Conservation (phyloP, 2,797 vertebrate genomes). For the Bucorvus abyssinicus region DNA sequence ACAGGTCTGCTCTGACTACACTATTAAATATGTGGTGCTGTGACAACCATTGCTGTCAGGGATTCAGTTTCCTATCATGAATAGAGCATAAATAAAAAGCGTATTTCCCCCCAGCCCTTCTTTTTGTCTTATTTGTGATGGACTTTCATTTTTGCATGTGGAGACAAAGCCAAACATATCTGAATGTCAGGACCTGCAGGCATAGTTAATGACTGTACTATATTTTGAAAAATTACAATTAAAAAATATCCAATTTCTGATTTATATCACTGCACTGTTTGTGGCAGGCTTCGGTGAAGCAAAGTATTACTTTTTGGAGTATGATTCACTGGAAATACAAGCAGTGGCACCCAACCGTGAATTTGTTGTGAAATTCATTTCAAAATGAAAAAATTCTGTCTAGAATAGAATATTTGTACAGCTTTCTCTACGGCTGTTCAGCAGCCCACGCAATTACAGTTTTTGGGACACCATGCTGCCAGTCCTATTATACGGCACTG, state of each 20-base stretch:
- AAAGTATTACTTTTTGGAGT: conserved; percentile 51
- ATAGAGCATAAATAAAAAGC: background rate
- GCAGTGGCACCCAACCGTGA: conserved; percentile 45
- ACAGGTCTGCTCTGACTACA: background rate
- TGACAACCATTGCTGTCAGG: background rate
- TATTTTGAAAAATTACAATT: conserved; percentile 38
- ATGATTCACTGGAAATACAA: conserved; percentile 56
- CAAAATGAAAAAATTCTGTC: conserved; percentile 55
- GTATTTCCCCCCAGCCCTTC: background rate
- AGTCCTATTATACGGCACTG: conserved; percentile 45
- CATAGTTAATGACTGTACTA: background rate
- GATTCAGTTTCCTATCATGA: background rate
- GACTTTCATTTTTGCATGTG: background rate
- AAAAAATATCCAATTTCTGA: conserved; percentile 50
- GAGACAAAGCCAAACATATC: conserved; percentile 15
- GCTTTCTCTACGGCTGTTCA: conserved; percentile 33
- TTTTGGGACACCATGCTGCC: conserved; percentile 57
- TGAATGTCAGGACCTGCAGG: conserved; percentile 37
- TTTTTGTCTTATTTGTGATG: background rate
- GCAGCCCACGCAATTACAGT: conserved; percentile 51
- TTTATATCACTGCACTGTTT: conserved; percentile 45
- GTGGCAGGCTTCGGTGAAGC: conserved; percentile 34
- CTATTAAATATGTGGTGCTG: background rate
- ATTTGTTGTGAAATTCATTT: conserved; percentile 64
- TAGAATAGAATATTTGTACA: conserved; percentile 53